Evolutionary conservation across 2,113 vertebrate genomes (phyloP), one percentile per base, ranked within the genome.

Genomic region (Cygnus buccinator): DNA sequence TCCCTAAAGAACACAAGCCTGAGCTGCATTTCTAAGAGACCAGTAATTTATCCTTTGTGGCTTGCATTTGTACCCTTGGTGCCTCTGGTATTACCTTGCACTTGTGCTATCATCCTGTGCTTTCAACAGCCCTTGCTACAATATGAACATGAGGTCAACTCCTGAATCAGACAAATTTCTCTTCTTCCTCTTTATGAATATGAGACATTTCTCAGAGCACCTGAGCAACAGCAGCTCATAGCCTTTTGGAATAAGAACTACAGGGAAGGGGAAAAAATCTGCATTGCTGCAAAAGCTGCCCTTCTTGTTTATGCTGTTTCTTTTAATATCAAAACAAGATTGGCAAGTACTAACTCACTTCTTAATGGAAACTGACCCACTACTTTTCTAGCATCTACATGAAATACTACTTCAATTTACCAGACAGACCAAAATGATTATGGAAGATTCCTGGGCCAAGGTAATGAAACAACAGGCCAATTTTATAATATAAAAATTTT

Each of bases 61-160:
- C 61, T 84, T 19, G 17, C 0, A 0, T 71, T 62, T 75, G 5
- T 43, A 55, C 22, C 8, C 7, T 44, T 62, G 23, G 28, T 22
- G 23, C 16, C 52, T 43, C 31, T 79, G 20, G 82, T 78, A 76
- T 7, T 50, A 19, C 50, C 33, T 37, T 71, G 52, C 6, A 6
- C 21, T 87, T 90, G 19, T 5, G 5, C 19, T 79, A 21, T 58
- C 22, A 37, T 15, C 10, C 31, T 50, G 7, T 75, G 22, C 13
- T 71, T 12, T 76, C 39, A 84, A 57, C 21, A 70, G 23, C 10
- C 57, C 35, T 46, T 90, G 31, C 22, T 41, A 29, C 5, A 72
- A 25, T 8, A 41, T 16, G 18, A 54, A 43, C 2, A 4, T 46
- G 39, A 84, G 21, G 31, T 55, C 22, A 82, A 59, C 14, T 77